These are phyloP conservation scores for Pararge aegeria DNA, from an alignment of 1,140 invertebrate genomes.

Conservation along the genomic window DNA sequence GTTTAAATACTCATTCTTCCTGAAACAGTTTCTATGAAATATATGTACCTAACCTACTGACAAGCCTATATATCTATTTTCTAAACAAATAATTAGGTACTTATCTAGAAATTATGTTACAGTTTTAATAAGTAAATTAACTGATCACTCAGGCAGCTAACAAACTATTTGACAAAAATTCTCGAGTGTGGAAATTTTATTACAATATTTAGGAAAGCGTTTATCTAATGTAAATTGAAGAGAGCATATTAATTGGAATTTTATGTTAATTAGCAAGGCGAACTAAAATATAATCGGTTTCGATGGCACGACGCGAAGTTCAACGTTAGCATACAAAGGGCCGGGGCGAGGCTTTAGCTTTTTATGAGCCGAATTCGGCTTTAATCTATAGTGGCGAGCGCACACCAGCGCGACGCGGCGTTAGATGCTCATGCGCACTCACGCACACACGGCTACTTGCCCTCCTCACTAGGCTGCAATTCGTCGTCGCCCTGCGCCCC, in stretches of 20 bases:
- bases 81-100: too few species aligned
- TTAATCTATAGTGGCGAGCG: conserved; percentile 52
- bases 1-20: too few species aligned
- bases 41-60: too few species aligned
- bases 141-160: too few species aligned
- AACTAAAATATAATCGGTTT: conserved; percentile 51
- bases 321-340: conserved; percentile 70
- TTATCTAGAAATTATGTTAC: too few species aligned
- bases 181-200: conserved; percentile 2
- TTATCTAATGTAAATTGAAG: conserved; percentile 46
- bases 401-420: conserved; percentile 33
- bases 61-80: too few species aligned
- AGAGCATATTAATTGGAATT: conserved; percentile 59
- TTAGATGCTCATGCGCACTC: conserved; percentile 60
- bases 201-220: conserved; percentile 14
- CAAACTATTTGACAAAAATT: not conserved
- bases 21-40: too few species aligned
- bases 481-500: conserved; percentile 61
- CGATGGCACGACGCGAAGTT: conserved; percentile 60
- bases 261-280: conserved; percentile 57
- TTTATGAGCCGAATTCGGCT: conserved; percentile 69
- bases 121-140: too few species aligned
- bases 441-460: conserved; percentile 56
- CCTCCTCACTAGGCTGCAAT: conserved; percentile 73
- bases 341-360: conserved; percentile 61